phyloP scores from a whole-genome alignment of 2,888 invertebrate genomes.

The Salpingus planirostris region DNA sequence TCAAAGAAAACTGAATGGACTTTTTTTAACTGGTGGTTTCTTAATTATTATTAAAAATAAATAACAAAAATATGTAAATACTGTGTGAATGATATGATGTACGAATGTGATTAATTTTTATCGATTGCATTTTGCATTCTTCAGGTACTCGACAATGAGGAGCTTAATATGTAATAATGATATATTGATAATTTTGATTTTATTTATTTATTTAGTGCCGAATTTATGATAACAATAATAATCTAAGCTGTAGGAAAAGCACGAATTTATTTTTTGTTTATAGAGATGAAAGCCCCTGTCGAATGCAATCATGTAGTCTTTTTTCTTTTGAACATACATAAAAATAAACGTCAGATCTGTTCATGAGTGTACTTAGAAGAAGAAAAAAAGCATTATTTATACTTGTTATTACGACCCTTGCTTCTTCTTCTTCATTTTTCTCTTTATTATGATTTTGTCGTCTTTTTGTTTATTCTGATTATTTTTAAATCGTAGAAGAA shows the following conservation, averaged over 20 bases:
- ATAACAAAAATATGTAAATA: slow-evolving; percentile 26
- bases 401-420: slow-evolving; percentile 17
- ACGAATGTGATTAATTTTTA: slow-evolving; percentile 13
- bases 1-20: too few species aligned
- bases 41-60: slow-evolving; percentile 1
- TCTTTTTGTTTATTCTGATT: slow-evolving; percentile 16
- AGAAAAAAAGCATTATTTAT: slow-evolving; percentile 20
- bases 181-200: too few species aligned
- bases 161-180: too few species aligned
- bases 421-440: slow-evolving; percentile 19
- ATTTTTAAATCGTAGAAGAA: slow-evolving; percentile 20
- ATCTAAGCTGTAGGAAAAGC: too few species aligned
- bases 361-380: slow-evolving; percentile 35
- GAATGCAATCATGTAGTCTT: slow-evolving; percentile 11
- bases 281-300: slow-evolving; percentile 6
- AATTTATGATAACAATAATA: too few species aligned
- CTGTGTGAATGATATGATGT: slow-evolving; percentile 25
- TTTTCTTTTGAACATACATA: too few species aligned
- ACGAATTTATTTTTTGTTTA: slow-evolving; percentile 3
- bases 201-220: slow-evolving; percentile 10
- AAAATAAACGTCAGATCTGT: slow-evolving; percentile 33
- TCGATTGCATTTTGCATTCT: slow-evolving; percentile 11
- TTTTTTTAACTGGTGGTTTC: not conserved
- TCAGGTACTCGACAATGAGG: slow-evolving; percentile 11
- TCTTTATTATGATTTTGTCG: slow-evolving; percentile 17